Evolutionary conservation across 1,140 invertebrate genomes (phyloP).

Genomic region (Luehdorfia chinensis): DNA sequence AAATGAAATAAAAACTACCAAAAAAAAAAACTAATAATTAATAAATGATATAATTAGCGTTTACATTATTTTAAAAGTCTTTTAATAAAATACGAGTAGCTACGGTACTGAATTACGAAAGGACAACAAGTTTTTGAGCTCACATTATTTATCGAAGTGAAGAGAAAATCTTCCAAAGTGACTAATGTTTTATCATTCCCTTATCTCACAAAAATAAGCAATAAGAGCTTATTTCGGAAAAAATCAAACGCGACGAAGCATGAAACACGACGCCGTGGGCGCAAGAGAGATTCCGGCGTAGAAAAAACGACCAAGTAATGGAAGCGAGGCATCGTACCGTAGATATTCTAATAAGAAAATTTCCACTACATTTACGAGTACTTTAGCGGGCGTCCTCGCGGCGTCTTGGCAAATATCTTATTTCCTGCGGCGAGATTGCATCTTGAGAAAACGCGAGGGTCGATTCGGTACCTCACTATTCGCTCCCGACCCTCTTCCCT

Average conservation of each 20-base stretch:
- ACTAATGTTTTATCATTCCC: no score
- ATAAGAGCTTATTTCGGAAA: conserved; percentile 8
- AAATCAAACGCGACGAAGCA: conserved; percentile 37
- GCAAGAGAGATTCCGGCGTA: conserved; percentile 62
- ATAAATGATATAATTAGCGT: no score
- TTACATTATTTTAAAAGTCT: no score
- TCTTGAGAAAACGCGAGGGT: conserved; percentile 75
- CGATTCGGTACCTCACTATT: conserved; percentile 61
- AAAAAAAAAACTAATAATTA: no score
- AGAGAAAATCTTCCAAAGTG: no score
- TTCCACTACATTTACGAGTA: conserved; percentile 77
- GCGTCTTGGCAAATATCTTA: conserved; percentile 77
- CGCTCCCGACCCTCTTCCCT: conserved; percentile 43
- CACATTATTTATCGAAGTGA: no score
- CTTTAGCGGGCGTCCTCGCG: conserved; percentile 70
- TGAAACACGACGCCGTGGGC: conserved; percentile 44
- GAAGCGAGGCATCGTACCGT: conserved; percentile 69
- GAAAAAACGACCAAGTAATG: conserved; percentile 62
- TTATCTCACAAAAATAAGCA: conserved; percentile 2
- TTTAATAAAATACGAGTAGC: no score
- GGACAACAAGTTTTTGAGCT: no score
- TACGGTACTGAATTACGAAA: no score
- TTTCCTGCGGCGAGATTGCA: conserved; percentile 76
- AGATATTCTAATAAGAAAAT: conserved; percentile 77
- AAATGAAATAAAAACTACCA: no score